These are phyloP conservation scores for Platycercus adscitus DNA, from an alignment of 2,113 vertebrate genomes.

Conservation along the genomic window DNA sequence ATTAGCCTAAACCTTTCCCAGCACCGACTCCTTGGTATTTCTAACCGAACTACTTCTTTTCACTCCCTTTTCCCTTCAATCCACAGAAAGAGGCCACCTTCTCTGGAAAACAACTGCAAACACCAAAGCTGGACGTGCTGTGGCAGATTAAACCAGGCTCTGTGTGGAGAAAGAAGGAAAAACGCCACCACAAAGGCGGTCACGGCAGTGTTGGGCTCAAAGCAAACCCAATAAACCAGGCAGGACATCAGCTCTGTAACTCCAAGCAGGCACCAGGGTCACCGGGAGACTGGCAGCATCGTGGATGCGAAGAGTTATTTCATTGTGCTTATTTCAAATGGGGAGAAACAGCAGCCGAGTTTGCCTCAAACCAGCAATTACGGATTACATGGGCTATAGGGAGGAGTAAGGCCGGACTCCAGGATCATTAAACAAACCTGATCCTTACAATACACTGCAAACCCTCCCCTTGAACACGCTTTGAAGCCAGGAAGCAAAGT, in stretches of 20 bases:
- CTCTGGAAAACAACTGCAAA: background rate
- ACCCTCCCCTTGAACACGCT: background rate
- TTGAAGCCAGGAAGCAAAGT: background rate
- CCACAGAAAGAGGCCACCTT: background rate
- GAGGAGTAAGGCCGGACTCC: background rate
- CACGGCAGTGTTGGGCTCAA: accelerated
- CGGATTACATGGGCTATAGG: accelerated
- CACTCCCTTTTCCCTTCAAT: background rate
- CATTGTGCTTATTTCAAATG: accelerated
- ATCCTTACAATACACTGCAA: background rate
- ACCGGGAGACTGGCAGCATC: background rate
- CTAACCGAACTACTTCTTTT: background rate
- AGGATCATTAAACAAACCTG: background rate
- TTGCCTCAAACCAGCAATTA: background rate
- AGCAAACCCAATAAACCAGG: background rate
- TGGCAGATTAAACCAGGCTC: background rate
- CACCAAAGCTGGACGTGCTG: background rate
- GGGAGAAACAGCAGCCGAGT: background rate
- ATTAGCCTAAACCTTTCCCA: background rate
- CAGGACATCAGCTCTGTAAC: background rate
- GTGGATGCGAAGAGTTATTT: background rate
- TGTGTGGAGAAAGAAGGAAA: background rate
- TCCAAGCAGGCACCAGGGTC: background rate
- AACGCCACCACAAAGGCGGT: accelerated
- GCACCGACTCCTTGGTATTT: background rate